Evolutionary conservation across 2,113 vertebrate genomes (phyloP).

Genomic region (Isurus oxyrinchus): DNA sequence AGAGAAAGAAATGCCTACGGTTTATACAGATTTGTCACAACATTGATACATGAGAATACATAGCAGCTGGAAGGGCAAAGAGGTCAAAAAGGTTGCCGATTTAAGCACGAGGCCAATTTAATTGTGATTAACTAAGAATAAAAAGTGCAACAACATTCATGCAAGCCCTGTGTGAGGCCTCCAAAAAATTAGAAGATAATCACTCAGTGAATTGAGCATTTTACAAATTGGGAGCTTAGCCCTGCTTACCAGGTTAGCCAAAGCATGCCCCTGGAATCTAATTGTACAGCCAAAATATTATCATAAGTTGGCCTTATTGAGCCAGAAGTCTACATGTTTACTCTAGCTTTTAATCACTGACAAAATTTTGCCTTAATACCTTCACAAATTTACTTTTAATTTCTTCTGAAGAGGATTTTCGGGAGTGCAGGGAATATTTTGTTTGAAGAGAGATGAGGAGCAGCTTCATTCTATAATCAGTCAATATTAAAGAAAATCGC

Average conservation of each 20-base stretch:
- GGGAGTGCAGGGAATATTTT: background rate
- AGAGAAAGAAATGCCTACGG: background rate
- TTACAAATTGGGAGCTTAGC: background rate
- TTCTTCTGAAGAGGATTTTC: background rate
- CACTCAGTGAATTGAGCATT: background rate
- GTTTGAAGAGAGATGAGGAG: background rate
- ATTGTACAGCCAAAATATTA: background rate
- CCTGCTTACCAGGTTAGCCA: background rate
- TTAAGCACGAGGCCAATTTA: background rate
- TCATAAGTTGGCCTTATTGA: background rate
- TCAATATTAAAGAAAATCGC: constrained; percentile 4
- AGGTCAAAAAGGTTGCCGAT: background rate
- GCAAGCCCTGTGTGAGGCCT: background rate
- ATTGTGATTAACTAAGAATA: background rate
- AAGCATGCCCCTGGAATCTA: background rate
- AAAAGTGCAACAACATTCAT: background rate
- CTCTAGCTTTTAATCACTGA: background rate
- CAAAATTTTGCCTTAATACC: background rate
- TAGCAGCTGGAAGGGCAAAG: background rate
- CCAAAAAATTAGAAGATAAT: background rate
- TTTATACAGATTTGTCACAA: background rate
- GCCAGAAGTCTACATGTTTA: background rate
- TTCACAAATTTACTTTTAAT: constrained; percentile 15
- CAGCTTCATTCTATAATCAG: background rate
- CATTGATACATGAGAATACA: background rate